Conservation (phyloP, 2,888 invertebrate species). For the Orthosia cruda region DNA sequence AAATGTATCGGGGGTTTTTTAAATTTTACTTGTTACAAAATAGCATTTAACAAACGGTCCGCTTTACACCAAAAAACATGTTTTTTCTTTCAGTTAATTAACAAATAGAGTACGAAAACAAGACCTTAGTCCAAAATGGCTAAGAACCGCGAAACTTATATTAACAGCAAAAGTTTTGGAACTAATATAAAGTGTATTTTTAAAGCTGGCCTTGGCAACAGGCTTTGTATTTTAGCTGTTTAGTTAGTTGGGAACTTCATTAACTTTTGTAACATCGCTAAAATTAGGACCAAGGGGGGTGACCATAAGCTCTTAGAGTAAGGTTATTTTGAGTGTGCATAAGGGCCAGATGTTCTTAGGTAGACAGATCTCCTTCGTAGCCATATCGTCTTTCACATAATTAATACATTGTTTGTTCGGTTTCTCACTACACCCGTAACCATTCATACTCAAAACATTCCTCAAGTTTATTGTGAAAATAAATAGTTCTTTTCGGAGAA, state of each 20-base stretch:
- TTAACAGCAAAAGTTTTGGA: conserved; percentile 42
- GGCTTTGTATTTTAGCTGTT: conserved; percentile 19
- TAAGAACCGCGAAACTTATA: conserved; percentile 21
- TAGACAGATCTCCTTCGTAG: background rate
- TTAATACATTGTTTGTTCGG: background rate
- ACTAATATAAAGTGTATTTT: conserved; percentile 40
- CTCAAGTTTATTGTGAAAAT: background rate
- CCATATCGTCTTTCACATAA: background rate
- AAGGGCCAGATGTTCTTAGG: no score
- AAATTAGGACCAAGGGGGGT: background rate
- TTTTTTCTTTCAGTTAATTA: background rate
- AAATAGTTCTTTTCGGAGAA: background rate
- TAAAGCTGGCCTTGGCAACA: conserved; percentile 18
- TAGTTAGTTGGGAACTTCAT: conserved; percentile 41
- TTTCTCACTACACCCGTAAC: background rate
- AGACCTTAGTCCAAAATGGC: conserved; percentile 8
- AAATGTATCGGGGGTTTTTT: no score
- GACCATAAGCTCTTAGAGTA: no score
- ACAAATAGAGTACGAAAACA: conserved; percentile 1
- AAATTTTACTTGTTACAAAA: no score
- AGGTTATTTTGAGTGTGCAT: no score
- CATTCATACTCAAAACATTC: background rate
- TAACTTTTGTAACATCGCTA: conserved; percentile 29
- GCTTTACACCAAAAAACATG: background rate
- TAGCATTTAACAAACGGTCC: background rate